A percentile compares a stretch with the other conserved stretches of the same genome.
phyloP scores from a whole-genome alignment of 2,888 invertebrate genomes.

The Temnothorax ravouxi region DNA sequence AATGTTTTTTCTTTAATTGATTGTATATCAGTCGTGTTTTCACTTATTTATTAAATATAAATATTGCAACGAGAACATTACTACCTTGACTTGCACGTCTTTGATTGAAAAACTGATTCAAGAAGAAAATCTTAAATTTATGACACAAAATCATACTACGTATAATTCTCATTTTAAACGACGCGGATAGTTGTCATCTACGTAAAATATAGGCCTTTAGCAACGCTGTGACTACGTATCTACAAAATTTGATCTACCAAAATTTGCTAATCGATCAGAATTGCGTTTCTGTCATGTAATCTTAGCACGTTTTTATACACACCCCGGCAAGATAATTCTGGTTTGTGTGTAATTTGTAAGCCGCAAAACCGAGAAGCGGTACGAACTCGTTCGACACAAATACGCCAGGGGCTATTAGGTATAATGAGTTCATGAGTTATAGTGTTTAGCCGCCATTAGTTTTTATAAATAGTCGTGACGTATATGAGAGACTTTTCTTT shows the following conservation, averaged over 20 bases:
- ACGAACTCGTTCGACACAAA: slow-evolving; percentile 25
- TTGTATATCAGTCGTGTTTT: too few species aligned
- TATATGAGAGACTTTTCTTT: slow-evolving; percentile 57
- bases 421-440: slow-evolving; percentile 50
- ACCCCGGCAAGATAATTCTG: slow-evolving; percentile 25
- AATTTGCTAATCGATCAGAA: slow-evolving; percentile 26
- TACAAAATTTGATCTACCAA: not conserved
- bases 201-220: not conserved
- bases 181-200: not conserved
- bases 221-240: not conserved
- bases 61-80: not conserved
- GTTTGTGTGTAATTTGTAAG: slow-evolving; percentile 8
- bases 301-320: slow-evolving; percentile 29
- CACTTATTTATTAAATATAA: too few species aligned
- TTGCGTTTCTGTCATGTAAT: slow-evolving; percentile 17
- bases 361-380: slow-evolving; percentile 5
- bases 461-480: slow-evolving; percentile 59
- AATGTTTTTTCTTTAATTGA: too few species aligned
- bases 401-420: slow-evolving; percentile 43
- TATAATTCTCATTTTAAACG: not conserved
- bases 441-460: slow-evolving; percentile 53
- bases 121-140: slow-evolving; percentile 5
- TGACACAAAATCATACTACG: not conserved
- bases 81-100: not conserved
- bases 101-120: not conserved